phyloP scores from a whole-genome alignment of 2,113 vertebrate genomes.

The Hemichromis elongatus region DNA sequence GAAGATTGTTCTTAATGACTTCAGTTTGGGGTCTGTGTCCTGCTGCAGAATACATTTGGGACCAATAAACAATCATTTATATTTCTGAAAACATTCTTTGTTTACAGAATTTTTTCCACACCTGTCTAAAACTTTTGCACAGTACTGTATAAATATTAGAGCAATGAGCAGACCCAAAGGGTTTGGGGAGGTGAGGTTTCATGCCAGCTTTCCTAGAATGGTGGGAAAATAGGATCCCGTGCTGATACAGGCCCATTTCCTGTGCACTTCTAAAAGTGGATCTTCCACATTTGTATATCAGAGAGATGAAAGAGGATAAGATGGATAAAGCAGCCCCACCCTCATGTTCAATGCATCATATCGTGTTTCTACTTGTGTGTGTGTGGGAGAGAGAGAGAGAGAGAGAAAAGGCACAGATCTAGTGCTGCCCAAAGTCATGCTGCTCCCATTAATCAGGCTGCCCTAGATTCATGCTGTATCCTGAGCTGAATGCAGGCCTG shows the following conservation, averaged over 20 bases:
- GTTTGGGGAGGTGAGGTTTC: neutral
- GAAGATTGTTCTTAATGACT: neutral
- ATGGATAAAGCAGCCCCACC: neutral
- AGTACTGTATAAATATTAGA: neutral
- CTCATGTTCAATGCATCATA: conserved; percentile 6
- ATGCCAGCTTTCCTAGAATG: neutral
- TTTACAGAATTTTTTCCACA: neutral
- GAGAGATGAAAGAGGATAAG: conserved; percentile 2
- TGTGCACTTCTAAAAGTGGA: conserved; percentile 5
- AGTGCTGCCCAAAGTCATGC: neutral
- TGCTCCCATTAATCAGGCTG: conserved; percentile 22
- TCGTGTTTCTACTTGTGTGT: neutral
- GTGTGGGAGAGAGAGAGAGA: neutral
- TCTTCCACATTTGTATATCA: conserved; percentile 7
- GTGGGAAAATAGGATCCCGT: neutral
- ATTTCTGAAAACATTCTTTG: neutral
- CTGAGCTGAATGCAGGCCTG: neutral
- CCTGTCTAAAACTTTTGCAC: neutral
- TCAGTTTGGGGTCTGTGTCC: neutral
- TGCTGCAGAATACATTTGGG: neutral
- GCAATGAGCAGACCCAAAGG: neutral
- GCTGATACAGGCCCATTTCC: conserved; percentile 3
- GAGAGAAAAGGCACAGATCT: neutral
- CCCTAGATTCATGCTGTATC: conserved; percentile 4
- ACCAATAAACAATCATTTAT: neutral